Evolutionary conservation across 2,888 invertebrate genomes (phyloP).

Genomic region (Octodonta nipae): DNA sequence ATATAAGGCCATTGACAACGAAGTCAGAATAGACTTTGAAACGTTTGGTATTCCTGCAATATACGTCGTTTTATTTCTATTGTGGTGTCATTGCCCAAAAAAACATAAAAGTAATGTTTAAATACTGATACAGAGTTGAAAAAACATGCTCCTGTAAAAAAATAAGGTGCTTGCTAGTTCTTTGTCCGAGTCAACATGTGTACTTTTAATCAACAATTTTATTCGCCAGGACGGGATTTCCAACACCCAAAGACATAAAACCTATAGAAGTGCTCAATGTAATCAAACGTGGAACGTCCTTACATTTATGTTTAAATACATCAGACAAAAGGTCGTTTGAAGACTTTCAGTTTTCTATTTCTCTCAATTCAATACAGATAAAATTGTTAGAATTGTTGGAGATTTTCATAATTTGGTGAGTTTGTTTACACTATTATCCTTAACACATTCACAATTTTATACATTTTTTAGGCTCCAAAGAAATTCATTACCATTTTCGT

Average conservation of each 20-base stretch:
- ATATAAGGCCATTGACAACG: too few relatives aligned
- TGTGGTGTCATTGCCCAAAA: too few relatives aligned
- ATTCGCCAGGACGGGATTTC: constrained; percentile 16
- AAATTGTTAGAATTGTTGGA: constrained; percentile 14
- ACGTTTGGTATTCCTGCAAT: too few relatives aligned
- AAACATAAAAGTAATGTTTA: too few relatives aligned
- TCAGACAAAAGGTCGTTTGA: constrained; percentile 10
- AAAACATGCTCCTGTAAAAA: too few relatives aligned
- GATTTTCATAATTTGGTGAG: constrained; percentile 17
- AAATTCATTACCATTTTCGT: constrained; percentile 18
- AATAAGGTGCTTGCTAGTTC: too few relatives aligned
- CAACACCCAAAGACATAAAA: constrained; percentile 16
- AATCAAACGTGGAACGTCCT: constrained; percentile 13
- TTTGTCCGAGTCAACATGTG: too few relatives aligned
- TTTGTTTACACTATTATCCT: background rate
- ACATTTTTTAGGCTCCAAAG: constrained; percentile 14
- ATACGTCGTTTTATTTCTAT: too few relatives aligned
- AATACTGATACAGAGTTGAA: too few relatives aligned
- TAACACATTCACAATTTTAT: background rate
- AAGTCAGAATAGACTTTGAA: too few relatives aligned
- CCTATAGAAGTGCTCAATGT: constrained; percentile 15
- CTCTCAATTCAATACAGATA: constrained; percentile 15
- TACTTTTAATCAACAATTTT: constrained; percentile 1
- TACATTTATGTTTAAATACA: constrained; percentile 15
- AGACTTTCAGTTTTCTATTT: constrained; percentile 14